Percentiles rank a stretch among this genome's conserved stretches.
phyloP scores from a whole-genome alignment of 2,888 invertebrate genomes.

The Acronicta alni region DNA sequence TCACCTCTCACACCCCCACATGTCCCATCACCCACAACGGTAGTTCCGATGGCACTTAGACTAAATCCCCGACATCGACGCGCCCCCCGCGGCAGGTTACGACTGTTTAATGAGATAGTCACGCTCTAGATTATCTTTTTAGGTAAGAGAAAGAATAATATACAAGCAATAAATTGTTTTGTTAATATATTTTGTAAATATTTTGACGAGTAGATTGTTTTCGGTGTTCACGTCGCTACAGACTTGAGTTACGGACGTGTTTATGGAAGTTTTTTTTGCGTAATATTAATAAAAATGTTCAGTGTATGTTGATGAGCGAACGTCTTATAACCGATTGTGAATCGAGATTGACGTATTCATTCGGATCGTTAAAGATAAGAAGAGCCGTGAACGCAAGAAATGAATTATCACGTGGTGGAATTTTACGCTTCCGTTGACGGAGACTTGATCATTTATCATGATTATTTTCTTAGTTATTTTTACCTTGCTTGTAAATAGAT shows the following conservation, averaged over 20 bases:
- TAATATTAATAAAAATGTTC: conserved; percentile 64
- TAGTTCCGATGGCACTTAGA: conserved; percentile 88
- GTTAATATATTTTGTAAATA: conserved; percentile 84
- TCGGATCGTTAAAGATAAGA: conserved; percentile 70
- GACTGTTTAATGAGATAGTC: conserved; percentile 80
- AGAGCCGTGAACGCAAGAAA: conserved; percentile 62
- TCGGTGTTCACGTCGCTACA: conserved; percentile 65
- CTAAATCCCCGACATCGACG: conserved; percentile 64
- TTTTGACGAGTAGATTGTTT: conserved; percentile 68
- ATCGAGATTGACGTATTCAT: conserved; percentile 78
- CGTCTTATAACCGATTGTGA: conserved; percentile 67
- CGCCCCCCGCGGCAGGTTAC: conserved; percentile 57
- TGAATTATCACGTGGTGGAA: conserved; percentile 70
- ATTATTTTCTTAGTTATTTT: conserved; percentile 47
- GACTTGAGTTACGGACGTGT: conserved; percentile 70
- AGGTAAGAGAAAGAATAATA: conserved; percentile 78
- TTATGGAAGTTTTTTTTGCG: conserved; percentile 67
- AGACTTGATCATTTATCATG: conserved; percentile 58
- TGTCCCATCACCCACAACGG: conserved; percentile 95
- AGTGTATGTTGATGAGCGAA: conserved; percentile 56
- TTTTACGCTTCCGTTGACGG: conserved; percentile 67
- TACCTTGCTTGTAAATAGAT: conserved; percentile 40
- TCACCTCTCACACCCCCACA: conserved; percentile 91
- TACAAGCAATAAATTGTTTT: conserved; percentile 78
- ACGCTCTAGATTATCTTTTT: conserved; percentile 80